Evolutionary conservation across 1,140 invertebrate genomes (phyloP), one percentile per base, ranked within the genome.

Genomic region (Hyposmocoma kahamanoa): DNA sequence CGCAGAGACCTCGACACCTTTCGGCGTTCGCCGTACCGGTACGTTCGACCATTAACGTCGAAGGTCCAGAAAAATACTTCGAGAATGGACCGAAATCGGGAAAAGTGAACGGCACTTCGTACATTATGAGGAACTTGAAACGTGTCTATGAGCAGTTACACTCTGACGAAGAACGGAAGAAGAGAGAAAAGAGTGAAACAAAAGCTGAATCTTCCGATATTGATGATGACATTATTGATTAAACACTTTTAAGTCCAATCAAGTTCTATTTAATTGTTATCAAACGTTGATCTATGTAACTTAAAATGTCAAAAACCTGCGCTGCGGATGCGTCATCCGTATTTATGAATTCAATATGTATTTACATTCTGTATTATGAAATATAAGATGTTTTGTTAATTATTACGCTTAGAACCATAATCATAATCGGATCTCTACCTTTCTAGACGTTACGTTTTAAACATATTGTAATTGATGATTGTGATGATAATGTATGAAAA

Each of bases 1-100:
- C 65, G 2, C 74, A 87, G 48, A 84, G 89, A 57, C 82, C 83
- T 47, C 76, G 90, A 1, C 90, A 91, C 53, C 74, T 89, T 1
- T 92, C 91, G 6, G 91, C 91, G 3, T 92, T 92, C 60, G 90
- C 89, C 0, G 91, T 92, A 0, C 91, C 91, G 3, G 69, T 81
- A 11, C 63, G 74, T 11, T 59, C 65, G 2, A 67, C 62, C 47
- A 22, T 53, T 1, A 28, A n/a, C 20, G 21, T 54, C 0, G 69
- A 71, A 8, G 60, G 53, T 3, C 34, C 69, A 2, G 70, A 78
- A 0, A 80, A 79, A 50, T 78, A 74, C 47, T 79, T 71, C 24
- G 72, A 84, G 15, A 57, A 69, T n/a, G n/a, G n/a, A n/a, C n/a
- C n/a, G 5, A 53, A 53, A 19, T 43, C 59, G 3, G 72, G 72